Evolutionary conservation across 2,797 vertebrate genomes (phyloP), one percentile per base, ranked within the genome.

Genomic region (Anguilla obscura): DNA sequence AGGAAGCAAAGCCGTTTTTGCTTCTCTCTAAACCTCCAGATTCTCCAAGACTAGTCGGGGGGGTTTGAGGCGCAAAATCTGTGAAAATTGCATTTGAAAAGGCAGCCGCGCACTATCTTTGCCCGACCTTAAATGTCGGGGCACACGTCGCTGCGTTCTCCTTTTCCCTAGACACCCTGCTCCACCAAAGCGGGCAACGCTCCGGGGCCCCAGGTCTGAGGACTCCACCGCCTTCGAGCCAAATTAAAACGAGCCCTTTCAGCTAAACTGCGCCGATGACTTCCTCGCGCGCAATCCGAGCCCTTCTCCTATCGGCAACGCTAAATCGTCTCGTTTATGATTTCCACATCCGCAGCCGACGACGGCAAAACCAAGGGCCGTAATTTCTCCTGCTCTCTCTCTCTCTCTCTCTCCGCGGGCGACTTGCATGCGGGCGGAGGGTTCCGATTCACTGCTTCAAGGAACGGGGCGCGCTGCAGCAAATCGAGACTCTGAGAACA

Each of bases 291-390:
- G 9, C 10, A 30, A 48, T 8, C 5, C 10, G 66, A 54, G 69
- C 50, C 45, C 50, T 76, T 74, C 18, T 69, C 30, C 30, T 12
- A 36, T 14, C 69, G 16, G 69, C 1, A 10, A 45, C 27, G 30
- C 5, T 30, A 74, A 74, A 69, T 9, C 21, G 63, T 10, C 8
- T 74, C 69, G 8, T 9, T 27, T 45, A 45, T 79, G 50, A 56
- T 58, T 40, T 36, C n/a, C 74, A 10, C n/a, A 27, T 86, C 86
- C 79, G 71, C 54, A 36, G 71, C 52, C n/a, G 40, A 52, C 79
- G 54, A 58, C 52, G 76, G 40, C 18, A 36, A 50, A 87, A 24
- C 12, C 52, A 80, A 80, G 86, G 71, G 3, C 52, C 5, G 40
- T 56, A 3, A 60, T 80, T 58, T 58, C 7, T 56, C 12, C 50